These are phyloP conservation scores for Cylas formicarius DNA, from an alignment of 1,140 invertebrate genomes.

Conservation along the genomic window DNA sequence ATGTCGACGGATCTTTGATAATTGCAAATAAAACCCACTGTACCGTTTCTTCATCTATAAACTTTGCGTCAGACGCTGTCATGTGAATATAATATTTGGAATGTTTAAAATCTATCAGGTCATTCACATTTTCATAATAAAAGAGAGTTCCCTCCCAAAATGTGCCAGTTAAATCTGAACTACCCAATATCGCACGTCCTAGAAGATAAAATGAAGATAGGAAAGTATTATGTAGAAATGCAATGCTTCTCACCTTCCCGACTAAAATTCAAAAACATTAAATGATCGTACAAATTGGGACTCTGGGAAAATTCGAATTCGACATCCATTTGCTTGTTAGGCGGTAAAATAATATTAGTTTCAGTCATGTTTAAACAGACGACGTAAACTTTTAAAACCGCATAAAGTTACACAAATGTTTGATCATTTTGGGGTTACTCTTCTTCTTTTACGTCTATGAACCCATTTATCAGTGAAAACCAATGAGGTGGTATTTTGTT, in stretches of 20 bases:
- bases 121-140: constrained; percentile 21
- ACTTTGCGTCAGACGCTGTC: constrained; percentile 29
- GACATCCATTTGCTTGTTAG: constrained; percentile 29
- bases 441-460: too few relatives aligned
- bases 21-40: neutral
- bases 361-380: too few relatives aligned
- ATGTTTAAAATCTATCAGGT: constrained; percentile 19
- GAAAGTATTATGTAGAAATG: neutral
- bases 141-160: constrained; percentile 31
- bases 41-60: constrained; percentile 23
- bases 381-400: too few relatives aligned
- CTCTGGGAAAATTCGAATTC: constrained; percentile 18
- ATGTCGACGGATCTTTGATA: neutral
- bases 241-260: constrained; percentile 14
- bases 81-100: constrained; percentile 22
- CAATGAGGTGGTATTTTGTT: too few relatives aligned
- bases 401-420: too few relatives aligned
- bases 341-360: constrained; percentile 19
- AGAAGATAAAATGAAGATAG: constrained; percentile 10
- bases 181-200: constrained; percentile 28
- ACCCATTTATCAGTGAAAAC: too few relatives aligned
- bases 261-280: constrained; percentile 31
- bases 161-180: constrained; percentile 25
- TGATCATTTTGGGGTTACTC: too few relatives aligned
- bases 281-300: constrained; percentile 25